Evolutionary conservation across 1,140 invertebrate species (phyloP).

Genomic region (Brachionus plicatilis): DNA sequence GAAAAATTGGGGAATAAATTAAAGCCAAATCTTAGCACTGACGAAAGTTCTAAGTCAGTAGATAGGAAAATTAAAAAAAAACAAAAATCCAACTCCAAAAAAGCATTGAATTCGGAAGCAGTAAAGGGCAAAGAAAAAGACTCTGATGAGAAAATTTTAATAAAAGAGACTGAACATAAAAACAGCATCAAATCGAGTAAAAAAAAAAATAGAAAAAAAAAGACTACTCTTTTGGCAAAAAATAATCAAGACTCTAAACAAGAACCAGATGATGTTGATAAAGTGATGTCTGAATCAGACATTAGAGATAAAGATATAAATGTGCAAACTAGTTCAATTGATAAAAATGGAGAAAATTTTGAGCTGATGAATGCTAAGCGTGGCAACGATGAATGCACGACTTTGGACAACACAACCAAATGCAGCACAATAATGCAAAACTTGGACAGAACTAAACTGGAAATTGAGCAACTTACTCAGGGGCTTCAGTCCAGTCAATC

Average conservation of each 20-base stretch:
- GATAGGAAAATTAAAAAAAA: not conserved
- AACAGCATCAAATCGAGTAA: not conserved
- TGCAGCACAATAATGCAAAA: conserved; percentile 4
- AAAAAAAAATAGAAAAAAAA: not conserved
- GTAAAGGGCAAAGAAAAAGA: not conserved
- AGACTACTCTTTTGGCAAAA: not conserved
- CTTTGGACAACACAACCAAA: not conserved
- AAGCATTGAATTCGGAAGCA: not conserved
- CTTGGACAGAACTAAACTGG: not conserved
- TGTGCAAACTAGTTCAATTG: not conserved
- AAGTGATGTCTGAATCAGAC: not conserved
- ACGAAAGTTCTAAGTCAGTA: not conserved
- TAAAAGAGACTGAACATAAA: not conserved
- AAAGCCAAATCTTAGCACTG: not conserved
- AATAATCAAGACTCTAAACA: not conserved
- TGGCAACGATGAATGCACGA: not conserved
- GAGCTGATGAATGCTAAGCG: not conserved
- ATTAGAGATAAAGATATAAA: not conserved
- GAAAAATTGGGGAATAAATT: not conserved
- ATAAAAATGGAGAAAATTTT: not conserved
- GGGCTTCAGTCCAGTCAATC: not conserved
- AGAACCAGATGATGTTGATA: conserved; percentile 7
- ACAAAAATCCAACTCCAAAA: not conserved
- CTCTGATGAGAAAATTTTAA: not conserved
- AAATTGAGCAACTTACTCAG: not conserved